A percentile compares a stretch with the other conserved stretches of the same genome.
These are phyloP conservation scores for Pogonocichla stellata DNA, from an alignment of 2,113 vertebrate species.

Conservation along the genomic window DNA sequence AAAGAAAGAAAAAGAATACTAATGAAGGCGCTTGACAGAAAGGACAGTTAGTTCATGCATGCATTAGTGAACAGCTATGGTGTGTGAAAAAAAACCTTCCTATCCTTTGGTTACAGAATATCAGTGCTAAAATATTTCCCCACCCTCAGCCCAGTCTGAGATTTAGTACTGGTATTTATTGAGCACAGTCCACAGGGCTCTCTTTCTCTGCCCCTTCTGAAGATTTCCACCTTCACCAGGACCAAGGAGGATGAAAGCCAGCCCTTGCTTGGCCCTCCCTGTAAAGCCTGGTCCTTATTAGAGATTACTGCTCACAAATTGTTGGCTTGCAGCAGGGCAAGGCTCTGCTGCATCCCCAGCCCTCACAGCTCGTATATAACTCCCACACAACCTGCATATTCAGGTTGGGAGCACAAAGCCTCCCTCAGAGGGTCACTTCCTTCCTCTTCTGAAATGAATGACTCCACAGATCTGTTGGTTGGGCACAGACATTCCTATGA, in stretches of 20 bases:
- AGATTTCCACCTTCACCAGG: not conserved
- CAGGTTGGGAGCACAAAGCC: constrained; percentile 7
- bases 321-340: not conserved
- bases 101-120: constrained; percentile 31
- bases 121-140: constrained; percentile 27
- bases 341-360: not conserved
- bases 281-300: constrained; percentile 2
- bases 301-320: constrained; percentile 1
- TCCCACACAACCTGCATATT: constrained; percentile 25
- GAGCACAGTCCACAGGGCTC: not conserved
- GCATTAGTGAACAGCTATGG: constrained; percentile 56
- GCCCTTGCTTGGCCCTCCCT: not conserved
- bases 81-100: constrained; percentile 45
- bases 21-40: constrained; percentile 57
- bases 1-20: constrained; percentile 58
- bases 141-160: not conserved
- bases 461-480: not conserved
- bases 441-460: constrained; percentile 28
- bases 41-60: constrained; percentile 62
- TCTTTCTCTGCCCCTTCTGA: not conserved
- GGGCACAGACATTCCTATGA: not conserved
- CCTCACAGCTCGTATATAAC: constrained; percentile 51
- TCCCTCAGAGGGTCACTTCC: constrained; percentile 20
- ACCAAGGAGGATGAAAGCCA: constrained; percentile 30
- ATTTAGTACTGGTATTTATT: not conserved